Evolutionary conservation across 2,113 vertebrate genomes (phyloP).

Genomic region (Peromyscus maniculatus): DNA sequence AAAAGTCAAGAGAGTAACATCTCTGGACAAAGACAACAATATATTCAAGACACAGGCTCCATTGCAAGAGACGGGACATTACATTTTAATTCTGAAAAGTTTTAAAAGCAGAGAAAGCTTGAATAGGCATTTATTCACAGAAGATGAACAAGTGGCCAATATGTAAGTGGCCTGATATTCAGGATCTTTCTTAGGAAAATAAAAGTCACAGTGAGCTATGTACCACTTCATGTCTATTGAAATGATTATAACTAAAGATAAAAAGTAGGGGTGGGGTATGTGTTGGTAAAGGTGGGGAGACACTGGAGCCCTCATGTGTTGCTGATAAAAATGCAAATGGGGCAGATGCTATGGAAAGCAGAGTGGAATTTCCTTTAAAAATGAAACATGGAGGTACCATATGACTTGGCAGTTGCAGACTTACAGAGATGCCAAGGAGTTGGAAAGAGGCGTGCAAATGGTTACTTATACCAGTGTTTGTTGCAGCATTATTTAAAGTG

Average conservation of each 20-base stretch:
- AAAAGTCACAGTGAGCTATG: background rate
- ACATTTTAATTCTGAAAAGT: conserved; percentile 28
- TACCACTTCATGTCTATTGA: background rate
- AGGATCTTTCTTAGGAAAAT: background rate
- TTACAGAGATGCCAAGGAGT: background rate
- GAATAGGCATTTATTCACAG: background rate
- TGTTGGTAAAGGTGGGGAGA: background rate
- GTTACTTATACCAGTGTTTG: background rate
- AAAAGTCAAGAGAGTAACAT: conserved; percentile 49
- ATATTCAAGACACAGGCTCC: background rate
- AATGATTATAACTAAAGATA: background rate
- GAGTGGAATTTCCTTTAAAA: background rate
- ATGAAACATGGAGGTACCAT: background rate
- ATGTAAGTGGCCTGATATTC: background rate
- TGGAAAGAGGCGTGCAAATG: background rate
- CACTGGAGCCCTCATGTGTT: background rate
- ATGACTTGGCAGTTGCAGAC: background rate
- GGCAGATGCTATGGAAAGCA: background rate
- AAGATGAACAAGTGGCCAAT: background rate
- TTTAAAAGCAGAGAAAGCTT: conserved; percentile 9
- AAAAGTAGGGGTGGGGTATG: background rate
- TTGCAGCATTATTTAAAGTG: background rate
- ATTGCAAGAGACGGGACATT: background rate
- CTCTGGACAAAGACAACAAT: background rate
- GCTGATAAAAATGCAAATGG: background rate